Conservation (phyloP, 2,113 vertebrate species). For the Tachycineta bicolor region DNA sequence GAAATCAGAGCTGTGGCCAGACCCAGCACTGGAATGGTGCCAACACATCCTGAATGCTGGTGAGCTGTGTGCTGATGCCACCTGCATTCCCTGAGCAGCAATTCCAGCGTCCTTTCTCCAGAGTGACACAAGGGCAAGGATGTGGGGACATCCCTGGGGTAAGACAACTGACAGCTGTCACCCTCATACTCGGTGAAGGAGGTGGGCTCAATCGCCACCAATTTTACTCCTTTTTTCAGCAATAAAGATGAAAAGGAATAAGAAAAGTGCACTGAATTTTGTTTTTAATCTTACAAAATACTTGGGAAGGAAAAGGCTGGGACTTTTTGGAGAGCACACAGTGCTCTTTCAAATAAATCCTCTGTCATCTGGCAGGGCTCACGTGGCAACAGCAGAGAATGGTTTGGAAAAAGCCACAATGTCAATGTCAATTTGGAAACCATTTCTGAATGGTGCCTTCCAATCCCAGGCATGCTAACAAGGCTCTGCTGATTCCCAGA, state of each 20-base stretch:
- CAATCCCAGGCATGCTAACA: slow-evolving; percentile 3
- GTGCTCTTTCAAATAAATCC: neutral
- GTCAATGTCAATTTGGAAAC: slow-evolving; percentile 37
- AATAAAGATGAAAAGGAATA: neutral
- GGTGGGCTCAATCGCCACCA: neutral
- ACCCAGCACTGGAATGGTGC: neutral
- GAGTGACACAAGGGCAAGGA: neutral
- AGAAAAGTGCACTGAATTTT: neutral
- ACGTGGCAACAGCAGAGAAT: neutral
- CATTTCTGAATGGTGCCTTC: slow-evolving; percentile 6
- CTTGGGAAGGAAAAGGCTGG: neutral
- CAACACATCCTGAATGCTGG: neutral
- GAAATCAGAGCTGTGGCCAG: fast-evolving
- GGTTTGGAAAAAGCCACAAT: neutral
- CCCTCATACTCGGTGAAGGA: fast-evolving
- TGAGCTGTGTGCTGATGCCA: fast-evolving
- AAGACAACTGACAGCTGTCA: neutral
- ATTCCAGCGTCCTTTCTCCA: neutral
- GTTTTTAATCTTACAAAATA: neutral
- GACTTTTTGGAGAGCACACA: neutral
- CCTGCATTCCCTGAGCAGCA: neutral
- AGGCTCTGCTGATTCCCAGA: neutral
- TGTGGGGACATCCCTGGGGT: neutral
- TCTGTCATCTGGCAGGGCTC: neutral
- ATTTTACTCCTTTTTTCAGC: neutral